Conservation (phyloP, 1,140 invertebrate species). For the Hesperophylax magnus region DNA sequence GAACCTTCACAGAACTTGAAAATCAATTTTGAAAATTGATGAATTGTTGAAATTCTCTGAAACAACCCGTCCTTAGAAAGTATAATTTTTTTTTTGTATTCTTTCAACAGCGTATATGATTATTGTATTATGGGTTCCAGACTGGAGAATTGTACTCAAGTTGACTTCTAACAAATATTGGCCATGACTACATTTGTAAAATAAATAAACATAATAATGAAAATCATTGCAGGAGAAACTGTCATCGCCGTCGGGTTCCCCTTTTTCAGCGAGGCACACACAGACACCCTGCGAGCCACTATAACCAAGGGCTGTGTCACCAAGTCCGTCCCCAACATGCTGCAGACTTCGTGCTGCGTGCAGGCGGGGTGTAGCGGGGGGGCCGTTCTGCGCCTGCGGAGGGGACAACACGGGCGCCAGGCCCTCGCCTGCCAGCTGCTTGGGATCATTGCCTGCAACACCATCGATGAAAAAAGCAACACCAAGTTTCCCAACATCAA, state of each 20-base stretch:
- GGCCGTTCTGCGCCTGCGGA: constrained; percentile 67
- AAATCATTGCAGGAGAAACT: constrained; percentile 64
- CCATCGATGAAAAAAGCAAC: constrained; percentile 62
- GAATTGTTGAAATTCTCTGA: too few species aligned
- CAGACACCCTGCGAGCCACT: constrained; percentile 65
- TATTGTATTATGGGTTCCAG: too few species aligned
- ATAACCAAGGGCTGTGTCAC: constrained; percentile 70
- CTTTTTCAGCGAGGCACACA: constrained; percentile 68
- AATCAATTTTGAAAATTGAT: too few species aligned
- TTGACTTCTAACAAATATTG: too few species aligned
- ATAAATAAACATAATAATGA: too few species aligned
- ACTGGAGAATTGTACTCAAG: too few species aligned
- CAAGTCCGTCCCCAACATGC: constrained; percentile 66
- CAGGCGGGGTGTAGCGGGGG: constrained; percentile 75
- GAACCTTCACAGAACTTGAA: too few species aligned
- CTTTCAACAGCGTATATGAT: too few species aligned
- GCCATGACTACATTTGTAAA: too few species aligned
- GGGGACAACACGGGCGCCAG: too few species aligned
- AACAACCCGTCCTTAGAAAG: too few species aligned
- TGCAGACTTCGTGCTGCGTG: constrained; percentile 74
- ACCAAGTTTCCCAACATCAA: constrained; percentile 71
- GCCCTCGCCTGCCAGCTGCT: constrained; percentile 64
- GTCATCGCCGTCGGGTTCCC: constrained; percentile 72
- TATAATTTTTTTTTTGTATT: too few species aligned
- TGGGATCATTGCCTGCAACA: constrained; percentile 71